Evolutionary conservation across 92 coral and sea anemone species (phyloP).

Genomic region (Zoanthus sansibaricus): DNA sequence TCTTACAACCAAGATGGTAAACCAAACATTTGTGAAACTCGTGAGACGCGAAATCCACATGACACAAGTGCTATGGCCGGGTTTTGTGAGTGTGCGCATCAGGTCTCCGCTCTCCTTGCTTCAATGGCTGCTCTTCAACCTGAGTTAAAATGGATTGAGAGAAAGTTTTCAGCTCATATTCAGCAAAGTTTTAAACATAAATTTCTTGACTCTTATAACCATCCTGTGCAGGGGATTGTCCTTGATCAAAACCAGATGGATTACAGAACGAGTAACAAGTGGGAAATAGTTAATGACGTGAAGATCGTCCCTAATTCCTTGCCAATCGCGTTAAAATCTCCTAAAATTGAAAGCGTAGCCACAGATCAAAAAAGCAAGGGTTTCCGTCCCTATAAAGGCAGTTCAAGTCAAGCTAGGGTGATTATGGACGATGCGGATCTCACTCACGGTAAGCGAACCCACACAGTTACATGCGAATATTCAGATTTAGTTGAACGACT

Average conservation of each 20-base stretch:
- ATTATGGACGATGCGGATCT: too few relatives aligned
- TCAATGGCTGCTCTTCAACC: conserved; percentile 20
- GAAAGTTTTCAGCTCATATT: conserved; percentile 6
- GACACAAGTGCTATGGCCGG: conserved; percentile 29
- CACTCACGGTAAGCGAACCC: neutral
- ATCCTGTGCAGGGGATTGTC: neutral
- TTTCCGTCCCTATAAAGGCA: conserved; percentile 26
- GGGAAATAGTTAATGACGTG: neutral
- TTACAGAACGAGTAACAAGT: neutral
- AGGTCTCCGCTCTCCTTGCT: conserved; percentile 20
- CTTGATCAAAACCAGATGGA: neutral
- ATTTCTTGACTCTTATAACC: neutral
- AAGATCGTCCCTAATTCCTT: neutral
- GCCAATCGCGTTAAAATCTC: neutral
- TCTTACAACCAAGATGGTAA: neutral
- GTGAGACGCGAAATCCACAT: conserved; percentile 1
- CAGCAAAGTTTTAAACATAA: conserved; percentile 20
- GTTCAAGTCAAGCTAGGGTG: neutral
- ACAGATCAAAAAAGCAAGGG: neutral
- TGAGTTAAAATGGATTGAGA: conserved; percentile 7
- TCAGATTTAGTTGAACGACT: neutral
- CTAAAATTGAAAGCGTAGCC: neutral
- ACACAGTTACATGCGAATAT: neutral
- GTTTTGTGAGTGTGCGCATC: conserved; percentile 40
- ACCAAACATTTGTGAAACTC: neutral